A percentile compares a stretch with the other conserved stretches of the same genome.
phyloP scores from a whole-genome alignment of 1,140 invertebrate species.

The Theocolax elegans region DNA sequence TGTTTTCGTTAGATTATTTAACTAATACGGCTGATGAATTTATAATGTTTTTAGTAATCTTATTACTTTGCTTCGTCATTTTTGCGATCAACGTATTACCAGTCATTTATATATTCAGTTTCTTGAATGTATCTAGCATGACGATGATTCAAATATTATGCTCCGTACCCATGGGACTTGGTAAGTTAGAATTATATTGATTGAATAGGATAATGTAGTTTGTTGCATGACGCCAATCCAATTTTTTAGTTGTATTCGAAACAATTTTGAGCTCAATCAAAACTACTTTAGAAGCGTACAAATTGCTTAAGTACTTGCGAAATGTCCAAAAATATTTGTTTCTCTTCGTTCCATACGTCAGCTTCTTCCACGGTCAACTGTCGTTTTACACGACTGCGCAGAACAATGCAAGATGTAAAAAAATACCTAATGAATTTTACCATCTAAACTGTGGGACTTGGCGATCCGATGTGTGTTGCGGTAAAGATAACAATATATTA shows the following conservation, averaged over 20 bases:
- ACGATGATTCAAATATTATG: slow-evolving; percentile 49
- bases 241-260: slow-evolving; percentile 56
- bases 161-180: slow-evolving; percentile 50
- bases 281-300: background rate
- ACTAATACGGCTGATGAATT: slow-evolving; percentile 8
- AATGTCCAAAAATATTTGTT: slow-evolving; percentile 55
- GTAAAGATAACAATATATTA: slow-evolving; percentile 40
- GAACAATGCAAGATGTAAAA: slow-evolving; percentile 57
- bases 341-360: slow-evolving; percentile 58
- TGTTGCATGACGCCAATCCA: too few relatives aligned
- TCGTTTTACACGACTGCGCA: slow-evolving; percentile 52
- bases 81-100: slow-evolving; percentile 57
- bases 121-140: slow-evolving; percentile 51
- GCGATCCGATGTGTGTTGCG: slow-evolving; percentile 45
- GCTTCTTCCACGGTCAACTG: slow-evolving; percentile 59
- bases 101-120: slow-evolving; percentile 55
- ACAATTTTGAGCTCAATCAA: slow-evolving; percentile 10
- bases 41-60: slow-evolving; percentile 54
- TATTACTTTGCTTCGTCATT: slow-evolving; percentile 49
- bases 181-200: slow-evolving; percentile 46
- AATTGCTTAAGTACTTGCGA: slow-evolving; percentile 42
- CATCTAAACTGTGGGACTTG: slow-evolving; percentile 42
- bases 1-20: too few relatives aligned
- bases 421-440: slow-evolving; percentile 51
- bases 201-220: background rate